These are phyloP conservation scores for Loxodonta africana DNA, from an alignment of 2,113 vertebrate genomes.

Conservation along the genomic window DNA sequence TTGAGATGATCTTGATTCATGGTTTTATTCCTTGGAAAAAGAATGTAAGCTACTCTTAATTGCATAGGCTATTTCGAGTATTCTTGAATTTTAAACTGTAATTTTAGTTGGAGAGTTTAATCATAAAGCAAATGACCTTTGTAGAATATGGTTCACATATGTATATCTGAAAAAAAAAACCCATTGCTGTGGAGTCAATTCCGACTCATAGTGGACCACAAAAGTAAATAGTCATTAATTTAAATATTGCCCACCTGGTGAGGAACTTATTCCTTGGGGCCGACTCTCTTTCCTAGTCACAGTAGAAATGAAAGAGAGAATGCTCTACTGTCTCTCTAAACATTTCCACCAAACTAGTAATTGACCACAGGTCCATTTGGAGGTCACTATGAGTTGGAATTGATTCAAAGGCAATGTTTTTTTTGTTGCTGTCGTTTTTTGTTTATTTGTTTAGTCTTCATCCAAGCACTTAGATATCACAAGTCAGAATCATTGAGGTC, in stretches of 20 bases:
- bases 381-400: neutral
- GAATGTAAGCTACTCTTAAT: neutral
- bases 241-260: neutral
- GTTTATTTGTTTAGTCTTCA: no score
- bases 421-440: no score
- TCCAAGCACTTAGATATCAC: neutral
- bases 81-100: constrained; percentile 52
- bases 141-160: neutral
- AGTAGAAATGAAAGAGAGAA: neutral
- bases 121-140: neutral
- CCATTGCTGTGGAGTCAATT: no score
- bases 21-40: neutral
- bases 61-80: constrained; percentile 30
- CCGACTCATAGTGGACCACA: no score
- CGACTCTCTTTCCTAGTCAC: neutral
- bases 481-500: neutral
- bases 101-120: constrained; percentile 42
- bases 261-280: neutral
- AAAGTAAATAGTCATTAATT: neutral
- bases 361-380: neutral
- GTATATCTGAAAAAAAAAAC: neutral
- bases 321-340: neutral
- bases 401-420: no score
- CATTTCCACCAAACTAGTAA: neutral
- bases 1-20: no score